Conservation (phyloP, 2,888 invertebrate genomes). For the Apodemia mormo region DNA sequence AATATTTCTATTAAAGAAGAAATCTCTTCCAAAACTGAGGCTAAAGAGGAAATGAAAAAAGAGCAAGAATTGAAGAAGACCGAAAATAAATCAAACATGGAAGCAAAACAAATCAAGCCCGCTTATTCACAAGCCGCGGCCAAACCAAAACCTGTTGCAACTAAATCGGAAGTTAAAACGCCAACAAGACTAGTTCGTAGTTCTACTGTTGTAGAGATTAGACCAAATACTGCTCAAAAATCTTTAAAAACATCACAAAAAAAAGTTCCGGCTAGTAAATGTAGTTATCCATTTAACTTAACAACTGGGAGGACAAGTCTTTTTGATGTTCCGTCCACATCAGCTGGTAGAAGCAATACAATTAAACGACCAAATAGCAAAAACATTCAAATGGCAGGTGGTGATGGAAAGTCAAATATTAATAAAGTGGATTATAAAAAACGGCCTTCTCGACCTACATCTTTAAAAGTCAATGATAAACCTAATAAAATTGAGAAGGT, state of each 20-base stretch:
- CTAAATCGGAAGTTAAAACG: slow-evolving; percentile 62
- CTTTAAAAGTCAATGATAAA: slow-evolving; percentile 63
- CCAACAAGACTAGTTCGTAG: slow-evolving; percentile 59
- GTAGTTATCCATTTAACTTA: slow-evolving; percentile 77
- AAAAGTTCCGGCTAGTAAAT: slow-evolving; percentile 63
- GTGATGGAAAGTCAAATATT: slow-evolving; percentile 54
- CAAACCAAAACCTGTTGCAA: slow-evolving; percentile 62
- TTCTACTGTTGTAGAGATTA: slow-evolving; percentile 73
- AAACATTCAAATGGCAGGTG: slow-evolving; percentile 54
- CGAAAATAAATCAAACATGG: slow-evolving; percentile 47
- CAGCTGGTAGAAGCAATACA: slow-evolving; percentile 45
- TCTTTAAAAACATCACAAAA: slow-evolving; percentile 53
- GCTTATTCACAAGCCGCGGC: slow-evolving; percentile 79
- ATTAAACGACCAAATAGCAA: slow-evolving; percentile 46
- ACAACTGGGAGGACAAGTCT: slow-evolving; percentile 73
- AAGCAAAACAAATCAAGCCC: slow-evolving; percentile 55
- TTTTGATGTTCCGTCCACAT: slow-evolving; percentile 55
- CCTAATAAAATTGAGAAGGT: slow-evolving; percentile 54
- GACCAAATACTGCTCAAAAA: slow-evolving; percentile 51
- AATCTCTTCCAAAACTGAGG: slow-evolving; percentile 20
- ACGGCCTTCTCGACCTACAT: slow-evolving; percentile 55
- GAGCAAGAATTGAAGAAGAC: slow-evolving; percentile 48
- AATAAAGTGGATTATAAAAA: slow-evolving; percentile 58
- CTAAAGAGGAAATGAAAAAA: slow-evolving; percentile 42
- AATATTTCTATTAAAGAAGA: slow-evolving; percentile 8